Evolutionary conservation across 2,797 vertebrate species (phyloP).

Genomic region (Dryobates pubescens): DNA sequence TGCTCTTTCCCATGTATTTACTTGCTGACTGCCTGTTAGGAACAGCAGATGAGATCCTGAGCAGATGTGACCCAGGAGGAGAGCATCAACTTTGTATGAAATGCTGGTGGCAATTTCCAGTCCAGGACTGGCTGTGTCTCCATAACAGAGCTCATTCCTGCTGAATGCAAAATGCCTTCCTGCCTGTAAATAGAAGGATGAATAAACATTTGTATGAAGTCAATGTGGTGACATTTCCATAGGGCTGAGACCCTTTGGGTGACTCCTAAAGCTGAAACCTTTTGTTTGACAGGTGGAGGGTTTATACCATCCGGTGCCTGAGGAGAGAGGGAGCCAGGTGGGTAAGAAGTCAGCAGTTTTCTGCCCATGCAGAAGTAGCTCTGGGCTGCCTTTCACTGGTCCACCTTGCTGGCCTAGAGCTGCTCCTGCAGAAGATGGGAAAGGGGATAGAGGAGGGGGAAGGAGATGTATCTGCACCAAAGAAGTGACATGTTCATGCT

Average conservation of each 20-base stretch:
- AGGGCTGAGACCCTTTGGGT: conserved; percentile 55
- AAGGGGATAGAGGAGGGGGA: neutral
- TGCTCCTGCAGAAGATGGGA: neutral
- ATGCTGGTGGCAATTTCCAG: neutral
- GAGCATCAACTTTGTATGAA: neutral
- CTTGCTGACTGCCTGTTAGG: conserved; percentile 15
- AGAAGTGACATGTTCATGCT: neutral
- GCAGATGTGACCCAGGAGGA: neutral
- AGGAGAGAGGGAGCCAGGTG: neutral
- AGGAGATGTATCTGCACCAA: neutral
- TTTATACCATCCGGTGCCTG: conserved; percentile 28
- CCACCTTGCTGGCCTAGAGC: neutral
- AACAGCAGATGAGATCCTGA: conserved; percentile 16
- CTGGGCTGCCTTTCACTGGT: neutral
- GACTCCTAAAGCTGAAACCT: conserved; percentile 40
- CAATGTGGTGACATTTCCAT: conserved; percentile 61
- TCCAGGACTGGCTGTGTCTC: neutral
- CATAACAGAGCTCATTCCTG: neutral
- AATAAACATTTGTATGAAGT: conserved; percentile 50
- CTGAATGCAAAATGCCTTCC: neutral
- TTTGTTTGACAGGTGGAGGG: conserved; percentile 26
- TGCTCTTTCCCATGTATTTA: conserved; percentile 19
- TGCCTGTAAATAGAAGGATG: neutral
- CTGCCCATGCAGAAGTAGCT: neutral
- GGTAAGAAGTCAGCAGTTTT: neutral